These are phyloP conservation scores for Lepidurus couesii DNA, from an alignment of 1,140 invertebrate genomes.

Conservation along the genomic window DNA sequence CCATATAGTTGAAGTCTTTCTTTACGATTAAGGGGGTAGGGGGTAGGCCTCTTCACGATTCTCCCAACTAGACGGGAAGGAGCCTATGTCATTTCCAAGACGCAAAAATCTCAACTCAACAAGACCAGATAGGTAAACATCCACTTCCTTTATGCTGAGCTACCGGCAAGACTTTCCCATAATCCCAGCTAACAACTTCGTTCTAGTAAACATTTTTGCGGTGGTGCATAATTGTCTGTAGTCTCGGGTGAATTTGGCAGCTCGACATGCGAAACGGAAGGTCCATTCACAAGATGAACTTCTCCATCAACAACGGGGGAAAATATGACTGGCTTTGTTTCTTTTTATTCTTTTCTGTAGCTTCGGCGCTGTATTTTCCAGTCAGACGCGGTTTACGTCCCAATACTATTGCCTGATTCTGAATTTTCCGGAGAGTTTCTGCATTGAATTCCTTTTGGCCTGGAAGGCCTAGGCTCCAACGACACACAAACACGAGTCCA, in stretches of 20 bases:
- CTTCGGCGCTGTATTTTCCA: neutral
- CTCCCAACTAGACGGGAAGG: constrained; percentile 15
- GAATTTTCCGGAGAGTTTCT: neutral
- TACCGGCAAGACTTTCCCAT: neutral
- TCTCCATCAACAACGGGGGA: neutral
- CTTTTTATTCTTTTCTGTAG: neutral
- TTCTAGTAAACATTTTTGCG: neutral
- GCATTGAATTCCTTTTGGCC: neutral
- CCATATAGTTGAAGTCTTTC: neutral
- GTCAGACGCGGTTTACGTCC: neutral
- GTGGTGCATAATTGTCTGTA: neutral
- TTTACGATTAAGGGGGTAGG: constrained; percentile 31
- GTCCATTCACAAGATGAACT: neutral
- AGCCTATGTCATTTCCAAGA: constrained; percentile 5
- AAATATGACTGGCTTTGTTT: neutral
- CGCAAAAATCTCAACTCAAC: neutral
- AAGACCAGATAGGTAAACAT: neutral
- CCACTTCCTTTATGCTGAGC: neutral
- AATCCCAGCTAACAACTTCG: neutral
- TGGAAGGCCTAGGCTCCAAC: constrained; percentile 9
- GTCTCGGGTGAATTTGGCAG: neutral
- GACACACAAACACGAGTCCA: neutral
- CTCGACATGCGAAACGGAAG: neutral
- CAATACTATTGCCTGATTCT: neutral
- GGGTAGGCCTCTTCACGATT: constrained; percentile 33